These are phyloP conservation scores for Marronus borbonicus DNA, from an alignment of 2,888 invertebrate species.

Conservation along the genomic window DNA sequence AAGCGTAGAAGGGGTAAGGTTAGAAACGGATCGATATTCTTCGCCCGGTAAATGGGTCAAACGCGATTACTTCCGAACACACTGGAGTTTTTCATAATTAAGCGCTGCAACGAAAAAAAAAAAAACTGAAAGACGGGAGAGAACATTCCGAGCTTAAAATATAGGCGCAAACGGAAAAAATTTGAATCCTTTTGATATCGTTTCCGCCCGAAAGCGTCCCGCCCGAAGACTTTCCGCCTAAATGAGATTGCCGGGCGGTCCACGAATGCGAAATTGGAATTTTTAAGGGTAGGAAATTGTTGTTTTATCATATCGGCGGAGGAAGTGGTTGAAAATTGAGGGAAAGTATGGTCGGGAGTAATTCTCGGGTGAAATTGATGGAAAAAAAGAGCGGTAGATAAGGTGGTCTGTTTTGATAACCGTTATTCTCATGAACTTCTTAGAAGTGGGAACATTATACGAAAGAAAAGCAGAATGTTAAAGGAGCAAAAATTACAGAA, in stretches of 20 bases:
- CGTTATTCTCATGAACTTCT: no score
- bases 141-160: neutral
- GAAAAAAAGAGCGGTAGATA: neutral
- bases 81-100: constrained; percentile 5
- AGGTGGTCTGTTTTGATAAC: neutral
- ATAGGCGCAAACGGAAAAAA: neutral
- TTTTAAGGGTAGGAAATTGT: constrained; percentile 10
- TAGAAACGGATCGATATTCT: neutral
- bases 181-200: constrained; percentile 12
- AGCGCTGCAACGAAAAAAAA: neutral
- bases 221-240: neutral
- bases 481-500: no score
- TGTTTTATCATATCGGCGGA: neutral
- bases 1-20: neutral
- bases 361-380: neutral
- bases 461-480: no score
- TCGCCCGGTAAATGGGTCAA: constrained; percentile 14
- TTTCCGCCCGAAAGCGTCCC: neutral
- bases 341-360: neutral
- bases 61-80: constrained; percentile 9
- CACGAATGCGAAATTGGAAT: constrained; percentile 9
- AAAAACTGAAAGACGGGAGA: no score
- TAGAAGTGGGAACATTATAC: no score
- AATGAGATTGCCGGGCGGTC: constrained; percentile 4
- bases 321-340: constrained; percentile 1